Percentiles rank a stretch among this genome's conserved stretches.
These are phyloP conservation scores for Cephus cinctus DNA, from an alignment of 1,140 invertebrate genomes.

Conservation along the genomic window DNA sequence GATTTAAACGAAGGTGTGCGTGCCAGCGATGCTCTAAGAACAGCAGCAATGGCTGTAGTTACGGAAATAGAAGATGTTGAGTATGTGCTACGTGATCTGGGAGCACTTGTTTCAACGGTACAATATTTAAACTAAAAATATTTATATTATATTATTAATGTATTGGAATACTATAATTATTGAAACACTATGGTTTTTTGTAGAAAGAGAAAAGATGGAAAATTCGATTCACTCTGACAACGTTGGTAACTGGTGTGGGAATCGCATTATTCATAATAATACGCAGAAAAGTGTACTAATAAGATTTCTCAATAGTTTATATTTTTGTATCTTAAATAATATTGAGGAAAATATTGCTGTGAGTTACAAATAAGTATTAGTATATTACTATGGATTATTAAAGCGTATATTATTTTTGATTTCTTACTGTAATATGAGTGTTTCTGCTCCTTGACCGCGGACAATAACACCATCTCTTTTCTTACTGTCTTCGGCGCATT, in stretches of 20 bases:
- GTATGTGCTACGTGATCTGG: constrained; percentile 10
- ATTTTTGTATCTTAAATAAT: too few relatives aligned
- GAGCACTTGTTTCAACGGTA: neutral
- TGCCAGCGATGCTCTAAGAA: constrained; percentile 22
- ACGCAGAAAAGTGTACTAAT: constrained; percentile 12
- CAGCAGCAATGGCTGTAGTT: constrained; percentile 14
- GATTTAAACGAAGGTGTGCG: constrained; percentile 21
- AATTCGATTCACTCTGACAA: neutral
- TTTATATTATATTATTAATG: constrained; percentile 6
- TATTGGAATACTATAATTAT: neutral
- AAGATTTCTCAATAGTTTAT: neutral
- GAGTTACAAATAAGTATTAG: constrained; percentile 8
- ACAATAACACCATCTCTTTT: constrained; percentile 48
- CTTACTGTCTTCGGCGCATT: constrained; percentile 47
- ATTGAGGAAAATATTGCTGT: constrained; percentile 8
- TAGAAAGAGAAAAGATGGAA: constrained; percentile 3
- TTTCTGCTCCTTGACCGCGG: constrained; percentile 52
- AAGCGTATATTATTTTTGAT: too few relatives aligned
- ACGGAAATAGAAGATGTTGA: constrained; percentile 20
- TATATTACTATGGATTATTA: constrained; percentile 3
- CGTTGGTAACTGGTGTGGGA: constrained; percentile 19
- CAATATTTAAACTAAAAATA: constrained; percentile 12
- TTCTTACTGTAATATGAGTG: constrained; percentile 50
- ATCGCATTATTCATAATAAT: constrained; percentile 20
- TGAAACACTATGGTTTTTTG: too few relatives aligned